A percentile compares a stretch with the other conserved stretches of the same genome.
phyloP scores from a whole-genome alignment of 2,797 vertebrate genomes.

The Thunnus albacares region DNA sequence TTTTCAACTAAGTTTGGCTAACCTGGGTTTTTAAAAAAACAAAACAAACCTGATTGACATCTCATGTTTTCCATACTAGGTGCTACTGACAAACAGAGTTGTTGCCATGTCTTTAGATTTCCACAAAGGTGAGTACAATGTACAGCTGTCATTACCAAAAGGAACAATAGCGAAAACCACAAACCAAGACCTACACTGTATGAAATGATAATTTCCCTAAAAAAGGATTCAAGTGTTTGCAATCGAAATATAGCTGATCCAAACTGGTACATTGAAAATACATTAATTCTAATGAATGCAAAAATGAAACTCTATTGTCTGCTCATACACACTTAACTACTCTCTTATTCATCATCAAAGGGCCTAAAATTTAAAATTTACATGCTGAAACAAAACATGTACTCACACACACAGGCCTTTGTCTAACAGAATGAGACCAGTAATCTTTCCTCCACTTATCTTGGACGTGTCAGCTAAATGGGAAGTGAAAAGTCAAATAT shows the following conservation, averaged over 20 bases:
- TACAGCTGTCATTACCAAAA: neutral
- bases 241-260: neutral
- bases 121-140: neutral
- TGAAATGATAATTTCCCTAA: neutral
- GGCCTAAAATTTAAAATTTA: slow-evolving; percentile 35
- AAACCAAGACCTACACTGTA: neutral
- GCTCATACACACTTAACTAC: slow-evolving; percentile 14
- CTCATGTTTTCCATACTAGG: too few species aligned
- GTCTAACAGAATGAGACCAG: slow-evolving; percentile 76
- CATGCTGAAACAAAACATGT: slow-evolving; percentile 65
- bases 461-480: slow-evolving; percentile 77
- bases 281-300: neutral
- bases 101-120: neutral
- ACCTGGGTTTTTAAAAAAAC: too few species aligned
- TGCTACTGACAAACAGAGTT: neutral
- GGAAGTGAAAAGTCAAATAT: slow-evolving; percentile 85
- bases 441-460: slow-evolving; percentile 81
- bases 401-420: slow-evolving; percentile 61
- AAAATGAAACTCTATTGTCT: neutral
- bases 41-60: too few species aligned
- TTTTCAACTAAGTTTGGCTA: too few species aligned
- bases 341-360: slow-evolving; percentile 44
- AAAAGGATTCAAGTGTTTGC: neutral
- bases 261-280: neutral
- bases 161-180: neutral